Evolutionary conservation across 2,888 invertebrate genomes (phyloP).

Genomic region (Orchesella flavescens): DNA sequence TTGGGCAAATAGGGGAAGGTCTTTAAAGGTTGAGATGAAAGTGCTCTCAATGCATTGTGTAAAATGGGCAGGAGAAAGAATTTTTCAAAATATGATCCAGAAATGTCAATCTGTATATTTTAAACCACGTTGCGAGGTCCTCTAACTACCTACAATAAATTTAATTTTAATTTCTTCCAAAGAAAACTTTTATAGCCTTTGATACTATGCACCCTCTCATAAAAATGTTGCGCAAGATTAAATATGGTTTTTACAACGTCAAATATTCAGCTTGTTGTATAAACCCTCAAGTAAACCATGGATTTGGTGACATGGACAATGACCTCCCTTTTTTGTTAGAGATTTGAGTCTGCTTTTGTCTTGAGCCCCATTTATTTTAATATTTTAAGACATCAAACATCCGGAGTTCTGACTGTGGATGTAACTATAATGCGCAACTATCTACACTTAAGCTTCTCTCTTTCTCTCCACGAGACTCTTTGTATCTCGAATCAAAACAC

Average conservation of each 20-base stretch:
- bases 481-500: too few relatives aligned
- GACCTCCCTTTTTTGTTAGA: conserved; percentile 7
- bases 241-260: too few relatives aligned
- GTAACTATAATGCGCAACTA: not conserved
- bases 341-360: not conserved
- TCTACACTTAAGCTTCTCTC: too few relatives aligned
- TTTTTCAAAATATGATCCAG: conserved; percentile 29
- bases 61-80: not conserved
- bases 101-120: conserved; percentile 26
- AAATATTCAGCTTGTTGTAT: too few relatives aligned
- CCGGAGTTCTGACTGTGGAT: conserved; percentile 17
- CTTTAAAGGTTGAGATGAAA: not conserved
- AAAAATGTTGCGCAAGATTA: too few relatives aligned
- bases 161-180: too few relatives aligned
- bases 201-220: too few relatives aligned
- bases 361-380: not conserved
- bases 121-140: too few relatives aligned
- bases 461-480: too few relatives aligned
- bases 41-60: not conserved
- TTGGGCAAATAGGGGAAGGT: conserved; percentile 39
- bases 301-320: conserved; percentile 1
- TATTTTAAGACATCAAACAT: not conserved
- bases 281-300: too few relatives aligned
- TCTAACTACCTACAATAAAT: too few relatives aligned
- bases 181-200: too few relatives aligned